Conservation (phyloP, 2,888 invertebrate species). For the Ligdia adustata region DNA sequence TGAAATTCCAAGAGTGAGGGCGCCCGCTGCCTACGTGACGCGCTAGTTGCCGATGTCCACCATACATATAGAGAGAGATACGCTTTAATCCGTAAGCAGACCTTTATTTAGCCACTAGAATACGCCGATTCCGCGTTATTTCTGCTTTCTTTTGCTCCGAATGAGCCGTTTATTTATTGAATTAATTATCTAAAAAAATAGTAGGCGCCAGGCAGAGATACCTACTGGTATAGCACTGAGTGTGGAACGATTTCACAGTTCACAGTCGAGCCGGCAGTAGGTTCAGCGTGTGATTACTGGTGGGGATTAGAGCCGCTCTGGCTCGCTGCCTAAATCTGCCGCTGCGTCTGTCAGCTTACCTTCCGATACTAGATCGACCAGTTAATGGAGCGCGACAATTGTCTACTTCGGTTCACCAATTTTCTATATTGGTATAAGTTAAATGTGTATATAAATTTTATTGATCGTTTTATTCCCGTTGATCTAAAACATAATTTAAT, state of each 20-base stretch:
- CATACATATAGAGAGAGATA: slow-evolving; percentile 62
- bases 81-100: slow-evolving; percentile 66
- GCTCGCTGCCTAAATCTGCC: slow-evolving; percentile 41
- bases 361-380: no score
- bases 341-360: slow-evolving; percentile 41
- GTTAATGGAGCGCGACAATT: slow-evolving; percentile 1
- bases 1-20: slow-evolving; percentile 63
- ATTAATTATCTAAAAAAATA: slow-evolving; percentile 43
- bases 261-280: slow-evolving; percentile 62
- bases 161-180: slow-evolving; percentile 42
- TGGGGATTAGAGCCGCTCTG: slow-evolving; percentile 49
- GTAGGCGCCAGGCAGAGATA: no score
- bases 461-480: no score
- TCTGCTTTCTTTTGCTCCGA: slow-evolving; percentile 45
- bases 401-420: background rate
- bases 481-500: no score
- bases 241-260: slow-evolving; percentile 61
- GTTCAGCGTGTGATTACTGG: slow-evolving; percentile 63
- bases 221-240: no score
- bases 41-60: background rate
- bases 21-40: background rate
- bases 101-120: slow-evolving; percentile 70
- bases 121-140: slow-evolving; percentile 50
- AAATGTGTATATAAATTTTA: no score
- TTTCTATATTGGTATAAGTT: background rate